These are phyloP conservation scores for Hedychridium roseum DNA, from an alignment of 2,888 invertebrate species.

Conservation along the genomic window DNA sequence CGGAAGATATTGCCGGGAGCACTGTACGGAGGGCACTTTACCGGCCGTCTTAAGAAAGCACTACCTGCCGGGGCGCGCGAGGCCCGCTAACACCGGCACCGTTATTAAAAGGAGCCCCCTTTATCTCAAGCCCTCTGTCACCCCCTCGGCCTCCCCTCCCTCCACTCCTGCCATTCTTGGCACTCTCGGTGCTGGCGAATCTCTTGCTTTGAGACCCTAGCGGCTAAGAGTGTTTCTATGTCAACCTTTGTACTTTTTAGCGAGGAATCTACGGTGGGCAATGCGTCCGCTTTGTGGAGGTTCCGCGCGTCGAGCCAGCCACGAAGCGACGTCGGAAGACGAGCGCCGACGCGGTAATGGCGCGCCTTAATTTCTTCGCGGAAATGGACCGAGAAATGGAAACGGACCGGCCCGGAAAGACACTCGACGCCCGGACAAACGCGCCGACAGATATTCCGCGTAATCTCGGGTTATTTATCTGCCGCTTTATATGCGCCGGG, in stretches of 20 bases:
- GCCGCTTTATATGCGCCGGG: too few species aligned
- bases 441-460: constrained; percentile 4
- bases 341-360: constrained; percentile 32
- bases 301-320: constrained; percentile 32
- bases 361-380: constrained; percentile 46
- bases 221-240: constrained; percentile 61
- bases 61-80: constrained; percentile 43
- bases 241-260: constrained; percentile 62
- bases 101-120: constrained; percentile 62
- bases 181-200: constrained; percentile 2
- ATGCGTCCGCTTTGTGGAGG: constrained; percentile 40
- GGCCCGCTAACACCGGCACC: constrained; percentile 50
- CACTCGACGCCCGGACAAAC: constrained; percentile 6
- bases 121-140: too few species aligned
- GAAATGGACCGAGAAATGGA: constrained; percentile 21
- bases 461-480: constrained; percentile 10
- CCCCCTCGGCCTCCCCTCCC: constrained; percentile 17
- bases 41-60: constrained; percentile 60
- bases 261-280: constrained; percentile 50
- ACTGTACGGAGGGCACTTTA: constrained; percentile 61
- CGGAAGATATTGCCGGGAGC: constrained; percentile 63
- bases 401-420: constrained; percentile 27
- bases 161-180: constrained; percentile 10
- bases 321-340: constrained; percentile 24
- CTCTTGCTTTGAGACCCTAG: constrained; percentile 37